Conservation (phyloP, 2,888 invertebrate species). For the Drosophila prolongata region DNA sequence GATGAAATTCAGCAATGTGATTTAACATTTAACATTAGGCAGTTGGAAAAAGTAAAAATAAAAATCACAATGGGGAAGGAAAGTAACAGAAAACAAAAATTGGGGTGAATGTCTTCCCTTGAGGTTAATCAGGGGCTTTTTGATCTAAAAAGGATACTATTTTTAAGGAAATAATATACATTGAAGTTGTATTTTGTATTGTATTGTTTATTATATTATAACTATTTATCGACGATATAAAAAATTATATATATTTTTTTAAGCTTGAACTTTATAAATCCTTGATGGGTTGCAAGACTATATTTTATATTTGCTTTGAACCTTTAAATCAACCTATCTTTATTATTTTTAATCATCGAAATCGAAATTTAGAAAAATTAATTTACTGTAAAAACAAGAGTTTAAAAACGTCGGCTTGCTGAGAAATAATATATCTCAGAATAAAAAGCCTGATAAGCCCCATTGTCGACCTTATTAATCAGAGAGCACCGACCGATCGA, state of each 20-base stretch:
- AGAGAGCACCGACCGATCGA: not conserved
- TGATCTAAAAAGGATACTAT: not conserved
- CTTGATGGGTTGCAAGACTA: too few relatives aligned
- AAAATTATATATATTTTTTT: too few relatives aligned
- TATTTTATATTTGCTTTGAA: too few relatives aligned
- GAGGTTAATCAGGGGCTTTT: slow-evolving; percentile 14
- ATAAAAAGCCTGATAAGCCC: not conserved
- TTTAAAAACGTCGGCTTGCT: too few relatives aligned
- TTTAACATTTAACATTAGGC: slow-evolving; percentile 49
- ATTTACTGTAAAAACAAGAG: too few relatives aligned
- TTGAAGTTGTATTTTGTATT: too few relatives aligned
- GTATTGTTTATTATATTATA: too few relatives aligned
- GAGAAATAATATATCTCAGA: not conserved
- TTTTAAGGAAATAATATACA: slow-evolving; percentile 4
- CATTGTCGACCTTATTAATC: not conserved
- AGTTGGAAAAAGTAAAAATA: slow-evolving; percentile 13
- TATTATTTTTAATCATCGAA: too few relatives aligned
- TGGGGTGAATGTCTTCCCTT: slow-evolving; percentile 8
- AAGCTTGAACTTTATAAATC: too few relatives aligned
- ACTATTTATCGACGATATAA: too few relatives aligned
- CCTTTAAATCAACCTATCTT: too few relatives aligned
- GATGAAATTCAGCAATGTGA: slow-evolving; percentile 40
- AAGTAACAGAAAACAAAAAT: slow-evolving; percentile 7
- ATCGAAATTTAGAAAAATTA: too few relatives aligned
- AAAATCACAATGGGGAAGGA: not conserved